Conservation (phyloP, 2,797 vertebrate species). For the Neosilurus mollespiculum region DNA sequence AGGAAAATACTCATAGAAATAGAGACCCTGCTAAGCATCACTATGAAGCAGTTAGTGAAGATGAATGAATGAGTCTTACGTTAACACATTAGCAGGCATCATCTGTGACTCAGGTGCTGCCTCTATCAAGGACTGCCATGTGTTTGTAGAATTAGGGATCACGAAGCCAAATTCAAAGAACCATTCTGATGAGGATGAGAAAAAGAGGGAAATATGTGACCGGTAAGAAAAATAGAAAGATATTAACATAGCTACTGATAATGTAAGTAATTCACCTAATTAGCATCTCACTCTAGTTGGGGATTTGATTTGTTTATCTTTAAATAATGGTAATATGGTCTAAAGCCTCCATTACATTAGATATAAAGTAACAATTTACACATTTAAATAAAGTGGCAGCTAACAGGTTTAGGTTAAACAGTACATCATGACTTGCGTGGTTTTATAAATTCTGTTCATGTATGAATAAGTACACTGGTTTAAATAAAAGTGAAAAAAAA, state of each 20-base stretch:
- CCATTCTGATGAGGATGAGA: slow-evolving; percentile 83
- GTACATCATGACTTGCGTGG: background rate
- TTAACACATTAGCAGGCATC: slow-evolving; percentile 98
- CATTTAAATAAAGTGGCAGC: background rate
- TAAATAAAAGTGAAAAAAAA: background rate
- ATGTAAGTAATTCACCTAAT: background rate
- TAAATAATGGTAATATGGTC: background rate
- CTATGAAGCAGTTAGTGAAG: background rate
- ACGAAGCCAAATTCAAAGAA: slow-evolving; percentile 99
- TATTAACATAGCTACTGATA: background rate
- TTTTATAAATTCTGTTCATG: background rate
- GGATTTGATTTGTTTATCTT: background rate
- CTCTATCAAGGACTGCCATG: slow-evolving; percentile 99
- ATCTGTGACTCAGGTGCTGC: slow-evolving; percentile 98
- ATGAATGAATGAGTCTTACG: slow-evolving; percentile 77
- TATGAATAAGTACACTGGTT: background rate
- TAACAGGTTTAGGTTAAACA: background rate
- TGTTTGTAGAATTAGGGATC: slow-evolving; percentile 99
- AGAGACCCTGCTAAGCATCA: background rate
- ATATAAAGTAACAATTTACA: background rate
- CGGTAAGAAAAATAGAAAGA: background rate
- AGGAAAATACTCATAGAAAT: too few relatives aligned
- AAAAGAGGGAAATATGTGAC: slow-evolving; percentile 54
- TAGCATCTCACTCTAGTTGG: background rate
- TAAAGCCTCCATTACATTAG: background rate